Percentiles rank a stretch among this genome's conserved stretches.
Conservation (phyloP, 2,113 vertebrate genomes). For the Gambusia holbrooki region DNA sequence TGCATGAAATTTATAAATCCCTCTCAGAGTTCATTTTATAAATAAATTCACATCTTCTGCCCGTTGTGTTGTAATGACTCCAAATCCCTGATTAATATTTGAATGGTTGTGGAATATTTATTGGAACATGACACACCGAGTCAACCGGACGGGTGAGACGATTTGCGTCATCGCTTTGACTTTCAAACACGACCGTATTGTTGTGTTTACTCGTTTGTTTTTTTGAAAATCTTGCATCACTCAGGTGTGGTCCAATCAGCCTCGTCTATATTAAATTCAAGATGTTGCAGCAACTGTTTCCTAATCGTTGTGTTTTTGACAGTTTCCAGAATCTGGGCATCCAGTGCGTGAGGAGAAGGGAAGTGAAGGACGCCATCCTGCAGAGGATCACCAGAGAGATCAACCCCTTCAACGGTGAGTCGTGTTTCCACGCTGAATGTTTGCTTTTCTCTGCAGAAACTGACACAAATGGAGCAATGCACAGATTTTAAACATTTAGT, state of each 20-base stretch:
- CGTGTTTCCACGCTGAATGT: neutral
- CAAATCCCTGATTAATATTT: neutral
- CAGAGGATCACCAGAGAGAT: conserved; percentile 88
- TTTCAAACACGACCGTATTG: neutral
- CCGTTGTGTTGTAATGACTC: neutral
- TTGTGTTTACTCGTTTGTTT: conserved; percentile 3
- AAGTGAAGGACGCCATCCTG: conserved; percentile 92
- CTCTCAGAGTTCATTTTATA: conserved; percentile 4
- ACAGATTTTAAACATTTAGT: neutral
- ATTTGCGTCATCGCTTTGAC: neutral
- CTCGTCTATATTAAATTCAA: no score
- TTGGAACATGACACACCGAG: neutral
- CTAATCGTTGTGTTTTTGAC: neutral
- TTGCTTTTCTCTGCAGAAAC: neutral
- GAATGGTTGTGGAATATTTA: neutral
- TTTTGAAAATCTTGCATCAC: neutral
- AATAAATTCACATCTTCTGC: neutral
- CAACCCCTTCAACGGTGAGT: conserved; percentile 95
- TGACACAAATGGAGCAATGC: neutral
- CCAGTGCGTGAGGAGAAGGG: conserved; percentile 95
- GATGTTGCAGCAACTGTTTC: neutral
- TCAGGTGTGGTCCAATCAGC: neutral
- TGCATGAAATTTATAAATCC: conserved; percentile 41
- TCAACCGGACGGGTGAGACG: neutral
- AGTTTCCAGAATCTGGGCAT: conserved; percentile 99